Base-by-base conservation (phyloP, 2,888 invertebrate genomes). In the Parasteatoda lunata region DNA sequence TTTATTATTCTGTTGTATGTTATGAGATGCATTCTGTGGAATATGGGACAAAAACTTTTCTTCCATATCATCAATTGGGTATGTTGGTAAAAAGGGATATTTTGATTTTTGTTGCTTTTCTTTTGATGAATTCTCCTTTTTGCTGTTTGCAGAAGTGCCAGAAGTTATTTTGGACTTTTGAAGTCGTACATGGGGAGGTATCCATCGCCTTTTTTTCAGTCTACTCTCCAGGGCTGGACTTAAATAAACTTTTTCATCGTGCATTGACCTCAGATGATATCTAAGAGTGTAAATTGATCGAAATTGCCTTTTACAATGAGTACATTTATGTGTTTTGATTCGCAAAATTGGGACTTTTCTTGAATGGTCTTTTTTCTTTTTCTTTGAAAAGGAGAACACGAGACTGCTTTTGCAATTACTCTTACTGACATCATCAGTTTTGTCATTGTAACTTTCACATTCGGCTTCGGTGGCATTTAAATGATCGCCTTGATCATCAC, bases 241-340 rank as follows among this genome's bases (percentile, higher is more conserved):
- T 64, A 88, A 54, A 64, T 88, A 84, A 68, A 88, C 88, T 51
- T 81, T 88, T 51, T 84, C 84, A 64, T 82, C 88, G 47, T 88
- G 88, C 84, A 84, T 84, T 15, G 88, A 84, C 59, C 88, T 76
- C 11, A 88, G 81, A 73, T 88, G 88, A 70, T 88, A 88, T 71
- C 84, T 88, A 65, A 88, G 88, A 47, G 84, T 88, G n/a, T 88
- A 88, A 68, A 84, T 77, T 13, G 88, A 84, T 52, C 84, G 76
- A 73, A 88, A 88, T n/a, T 88, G 81, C 66, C 88, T 76, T 68
- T 84, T 84, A 64, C 88, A 88, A 51, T 84, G 80, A 9, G 80
- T 82, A 72, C 88, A 88, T 66, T 80, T 84, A 52, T 88, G 84
- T 64, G 84, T 88, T 69, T 88, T 88, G 11, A 83, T 83, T 47